Conservation (phyloP, 2,888 invertebrate genomes). For the Bellardia pandia region DNA sequence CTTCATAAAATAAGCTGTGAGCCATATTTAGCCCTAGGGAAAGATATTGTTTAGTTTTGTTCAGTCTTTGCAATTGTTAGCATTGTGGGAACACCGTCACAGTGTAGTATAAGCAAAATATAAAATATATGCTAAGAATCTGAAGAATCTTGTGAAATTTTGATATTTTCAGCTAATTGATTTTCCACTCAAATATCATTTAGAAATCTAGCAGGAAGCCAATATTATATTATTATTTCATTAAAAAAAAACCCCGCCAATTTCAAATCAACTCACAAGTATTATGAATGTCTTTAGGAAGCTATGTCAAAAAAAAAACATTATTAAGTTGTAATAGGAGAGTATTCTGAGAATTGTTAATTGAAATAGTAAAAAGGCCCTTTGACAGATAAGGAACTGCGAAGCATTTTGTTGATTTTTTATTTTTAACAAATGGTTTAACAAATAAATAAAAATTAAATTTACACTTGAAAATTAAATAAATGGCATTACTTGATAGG, state of each 20-base stretch:
- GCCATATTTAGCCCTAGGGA: too few relatives aligned
- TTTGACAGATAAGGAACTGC: conserved; percentile 38
- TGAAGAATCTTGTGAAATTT: too few relatives aligned
- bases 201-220: too few relatives aligned
- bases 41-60: too few relatives aligned
- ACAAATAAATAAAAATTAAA: conserved; percentile 14
- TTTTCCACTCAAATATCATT: too few relatives aligned
- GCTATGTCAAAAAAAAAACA: background rate
- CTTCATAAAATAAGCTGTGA: too few relatives aligned
- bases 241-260: conserved; percentile 35
- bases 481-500: conserved; percentile 2
- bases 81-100: too few relatives aligned
- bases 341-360: conserved; percentile 1
- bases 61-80: too few relatives aligned
- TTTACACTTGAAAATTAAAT: conserved; percentile 19
- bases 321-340: conserved; percentile 3
- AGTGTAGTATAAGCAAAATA: too few relatives aligned
- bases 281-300: background rate
- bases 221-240: background rate
- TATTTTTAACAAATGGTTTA: conserved; percentile 16
- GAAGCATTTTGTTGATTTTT: background rate
- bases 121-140: too few relatives aligned
- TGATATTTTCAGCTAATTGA: too few relatives aligned
- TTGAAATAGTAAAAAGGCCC: conserved; percentile 9
- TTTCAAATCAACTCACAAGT: background rate